Percentiles rank a stretch among this genome's conserved stretches.
These are phyloP conservation scores for Aphelinus certus DNA, from an alignment of 1,140 invertebrate species.

Conservation along the genomic window DNA sequence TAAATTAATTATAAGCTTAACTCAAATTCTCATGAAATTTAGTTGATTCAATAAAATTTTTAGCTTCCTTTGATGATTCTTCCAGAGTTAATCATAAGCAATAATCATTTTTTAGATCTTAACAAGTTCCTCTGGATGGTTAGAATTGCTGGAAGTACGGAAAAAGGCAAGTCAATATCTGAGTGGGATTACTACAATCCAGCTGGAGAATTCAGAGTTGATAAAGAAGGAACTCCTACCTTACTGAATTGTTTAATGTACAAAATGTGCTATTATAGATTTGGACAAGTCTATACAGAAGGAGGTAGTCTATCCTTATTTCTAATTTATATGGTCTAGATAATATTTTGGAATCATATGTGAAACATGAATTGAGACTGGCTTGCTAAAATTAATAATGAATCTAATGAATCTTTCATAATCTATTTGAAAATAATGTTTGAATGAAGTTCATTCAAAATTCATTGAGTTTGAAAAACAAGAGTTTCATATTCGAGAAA, in stretches of 20 bases:
- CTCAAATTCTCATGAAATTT: constrained; percentile 7
- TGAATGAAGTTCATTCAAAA: too few relatives aligned
- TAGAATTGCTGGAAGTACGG: constrained; percentile 95
- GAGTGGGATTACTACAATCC: constrained; percentile 97
- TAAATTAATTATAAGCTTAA: not conserved
- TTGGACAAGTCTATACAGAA: constrained; percentile 95
- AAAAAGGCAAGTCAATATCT: constrained; percentile 92
- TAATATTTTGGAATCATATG: too few relatives aligned
- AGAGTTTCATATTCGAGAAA: too few relatives aligned
- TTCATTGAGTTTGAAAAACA: too few relatives aligned
- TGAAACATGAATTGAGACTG: too few relatives aligned
- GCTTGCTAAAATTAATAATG: too few relatives aligned
- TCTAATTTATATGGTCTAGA: too few relatives aligned
- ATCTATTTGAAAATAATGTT: too few relatives aligned
- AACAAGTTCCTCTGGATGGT: constrained; percentile 99
- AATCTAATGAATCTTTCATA: too few relatives aligned
- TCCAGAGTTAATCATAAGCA: not conserved
- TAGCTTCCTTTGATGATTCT: not conserved
- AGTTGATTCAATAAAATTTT: not conserved
- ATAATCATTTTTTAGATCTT: constrained; percentile 74
- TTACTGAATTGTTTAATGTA: constrained; percentile 95
- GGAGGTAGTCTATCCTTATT: constrained; percentile 70
- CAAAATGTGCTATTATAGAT: constrained; percentile 96
- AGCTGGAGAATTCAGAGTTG: constrained; percentile 93
- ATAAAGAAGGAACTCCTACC: constrained; percentile 86